Evolutionary conservation across 1,140 invertebrate genomes (phyloP), one percentile per base, ranked within the genome.

Genomic region (Neodiprion virginianus): DNA sequence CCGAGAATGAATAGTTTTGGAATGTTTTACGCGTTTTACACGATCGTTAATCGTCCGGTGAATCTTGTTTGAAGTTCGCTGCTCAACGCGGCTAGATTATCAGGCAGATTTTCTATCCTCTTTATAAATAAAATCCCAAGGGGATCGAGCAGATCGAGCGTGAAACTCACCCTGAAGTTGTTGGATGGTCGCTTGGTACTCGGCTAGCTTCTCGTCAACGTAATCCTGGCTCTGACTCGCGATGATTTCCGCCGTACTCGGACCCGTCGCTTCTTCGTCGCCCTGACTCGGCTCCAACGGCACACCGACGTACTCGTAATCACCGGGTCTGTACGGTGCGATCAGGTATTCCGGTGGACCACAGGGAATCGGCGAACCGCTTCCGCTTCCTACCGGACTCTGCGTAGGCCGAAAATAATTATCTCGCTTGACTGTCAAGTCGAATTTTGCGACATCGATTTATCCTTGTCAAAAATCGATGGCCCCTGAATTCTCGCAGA

Each of bases 151-250:
- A 21, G 17, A 72, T 72, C 12, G 47, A 78, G 49, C 14, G 21
- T 48, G 68, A 10, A 11, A 86, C 92, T 93, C 85, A 97, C 96
- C 95, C 92, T 97, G 96, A 76, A 97, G 90, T 83, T 95, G 92
- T 79, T 94, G 94, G 86, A 98, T 98, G 10, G 96, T 97, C 10
- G 95, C 94, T 87, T 97, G 95, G 84, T 97, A 98, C 88, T 98
- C 96, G 8, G 96, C 95, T 81, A 97, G 91, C 85, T 96, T 96
- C 88, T 98, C 96, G 84, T 98, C 96, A 69, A 98, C 93, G 83
- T 97, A 98, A 89, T 97, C 96, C 88, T 98, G 96, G 74, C 95
- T 96, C 88, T 98, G 96, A 83, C 93, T 94, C 48, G 96, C 96
- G 75, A 98, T 97, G 75, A 97, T 96, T 84, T 97, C 95, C 11